phyloP scores from a whole-genome alignment of 1,140 invertebrate genomes.

The Drosophila carrolli region DNA sequence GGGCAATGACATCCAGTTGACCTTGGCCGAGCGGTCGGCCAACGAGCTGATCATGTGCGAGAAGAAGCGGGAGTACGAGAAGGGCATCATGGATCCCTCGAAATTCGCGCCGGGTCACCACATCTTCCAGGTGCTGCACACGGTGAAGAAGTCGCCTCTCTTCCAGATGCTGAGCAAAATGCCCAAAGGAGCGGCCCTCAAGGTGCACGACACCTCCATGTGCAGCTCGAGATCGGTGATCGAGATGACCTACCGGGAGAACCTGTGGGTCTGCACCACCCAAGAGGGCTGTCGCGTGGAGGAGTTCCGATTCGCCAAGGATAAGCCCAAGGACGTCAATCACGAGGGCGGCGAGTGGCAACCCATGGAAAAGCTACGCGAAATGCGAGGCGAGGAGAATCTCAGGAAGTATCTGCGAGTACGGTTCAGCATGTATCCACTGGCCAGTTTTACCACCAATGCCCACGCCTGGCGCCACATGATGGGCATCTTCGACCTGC shows the following conservation, averaged over 20 bases:
- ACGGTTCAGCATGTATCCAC: constrained; percentile 51
- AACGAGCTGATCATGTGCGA: constrained; percentile 64
- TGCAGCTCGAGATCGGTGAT: constrained; percentile 87
- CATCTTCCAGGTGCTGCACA: constrained; percentile 87
- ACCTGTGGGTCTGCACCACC: constrained; percentile 58
- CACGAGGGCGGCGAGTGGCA: constrained; percentile 86
- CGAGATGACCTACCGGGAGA: constrained; percentile 40
- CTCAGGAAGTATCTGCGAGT: constrained; percentile 17
- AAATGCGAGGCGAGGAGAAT: constrained; percentile 33
- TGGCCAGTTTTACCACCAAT: constrained; percentile 85
- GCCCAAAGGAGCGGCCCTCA: constrained; percentile 90
- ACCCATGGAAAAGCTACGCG: constrained; percentile 86
- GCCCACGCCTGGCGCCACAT: constrained; percentile 89
- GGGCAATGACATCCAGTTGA: constrained; percentile 55
- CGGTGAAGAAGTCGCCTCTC: constrained; percentile 88
- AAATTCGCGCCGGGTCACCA: constrained; percentile 83
- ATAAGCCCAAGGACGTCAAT: constrained; percentile 55
- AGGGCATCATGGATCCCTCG: constrained; percentile 51
- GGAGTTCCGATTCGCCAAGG: constrained; percentile 84
- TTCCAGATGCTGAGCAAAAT: constrained; percentile 88
- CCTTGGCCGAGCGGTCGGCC: constrained; percentile 29
- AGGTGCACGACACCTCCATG: constrained; percentile 89
- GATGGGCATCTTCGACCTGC: constrained; percentile 87
- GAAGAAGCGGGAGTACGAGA: constrained; percentile 48
- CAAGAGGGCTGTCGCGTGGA: constrained; percentile 30